Evolutionary conservation across 2,888 invertebrate species (phyloP).

Genomic region (Drosophila borborema): DNA sequence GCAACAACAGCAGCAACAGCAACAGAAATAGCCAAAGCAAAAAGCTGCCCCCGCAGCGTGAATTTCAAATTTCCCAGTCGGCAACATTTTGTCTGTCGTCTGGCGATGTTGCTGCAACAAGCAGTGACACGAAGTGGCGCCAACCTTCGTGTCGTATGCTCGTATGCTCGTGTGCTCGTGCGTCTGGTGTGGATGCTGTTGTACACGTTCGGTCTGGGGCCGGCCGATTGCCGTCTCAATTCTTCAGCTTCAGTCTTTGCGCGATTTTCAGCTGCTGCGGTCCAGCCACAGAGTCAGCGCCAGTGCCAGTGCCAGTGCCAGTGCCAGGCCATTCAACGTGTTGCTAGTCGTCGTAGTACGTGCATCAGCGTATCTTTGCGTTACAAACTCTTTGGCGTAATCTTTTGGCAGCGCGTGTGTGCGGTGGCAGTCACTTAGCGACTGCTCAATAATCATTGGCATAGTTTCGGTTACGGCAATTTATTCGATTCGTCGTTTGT

Average conservation of each 20-base stretch:
- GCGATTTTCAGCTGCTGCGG: constrained; percentile 83
- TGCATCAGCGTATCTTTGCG: constrained; percentile 10
- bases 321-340: constrained; percentile 11
- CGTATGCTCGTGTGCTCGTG: constrained; percentile 13
- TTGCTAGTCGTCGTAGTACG: constrained; percentile 21
- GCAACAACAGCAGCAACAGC: constrained; percentile 12
- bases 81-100: constrained; percentile 52
- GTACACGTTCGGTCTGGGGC: constrained; percentile 15
- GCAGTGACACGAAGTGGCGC: constrained; percentile 36
- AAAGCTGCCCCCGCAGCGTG: constrained; percentile 59
- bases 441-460: constrained; percentile 14
- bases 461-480: neutral
- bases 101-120: constrained; percentile 67
- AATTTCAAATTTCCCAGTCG: constrained; percentile 61
- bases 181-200: constrained; percentile 37
- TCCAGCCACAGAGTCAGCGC: constrained; percentile 35
- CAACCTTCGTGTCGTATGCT: constrained; percentile 3
- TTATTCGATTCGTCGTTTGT: neutral
- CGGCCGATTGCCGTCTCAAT: constrained; percentile 25
- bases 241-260: constrained; percentile 82
- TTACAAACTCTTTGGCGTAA: constrained; percentile 31
- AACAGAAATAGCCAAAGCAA: constrained; percentile 48
- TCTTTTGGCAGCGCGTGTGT: constrained; percentile 38
- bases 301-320: neutral
- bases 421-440: constrained; percentile 10